Evolutionary conservation across 92 coral and sea anemone genomes (phyloP).

Genomic region (Micromussa lordhowensis): DNA sequence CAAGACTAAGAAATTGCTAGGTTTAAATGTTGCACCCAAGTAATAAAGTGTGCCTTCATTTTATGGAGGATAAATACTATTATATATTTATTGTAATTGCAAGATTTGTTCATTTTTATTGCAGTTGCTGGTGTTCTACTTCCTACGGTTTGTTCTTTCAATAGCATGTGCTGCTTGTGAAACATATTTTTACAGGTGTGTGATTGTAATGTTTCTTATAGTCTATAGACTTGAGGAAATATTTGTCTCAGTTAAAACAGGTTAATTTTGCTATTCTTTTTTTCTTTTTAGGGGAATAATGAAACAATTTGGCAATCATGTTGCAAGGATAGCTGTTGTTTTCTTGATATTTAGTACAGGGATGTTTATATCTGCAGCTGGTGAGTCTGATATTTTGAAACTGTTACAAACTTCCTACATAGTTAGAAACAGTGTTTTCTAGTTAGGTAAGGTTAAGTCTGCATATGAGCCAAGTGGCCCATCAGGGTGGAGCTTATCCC

Average conservation of each 20-base stretch:
- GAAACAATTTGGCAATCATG: constrained; percentile 92
- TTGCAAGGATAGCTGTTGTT: constrained; percentile 82
- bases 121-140: constrained; percentile 86
- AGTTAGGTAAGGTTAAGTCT: too few relatives aligned
- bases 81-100: background rate
- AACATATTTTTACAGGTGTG: constrained; percentile 87
- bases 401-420: too few relatives aligned
- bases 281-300: constrained; percentile 78
- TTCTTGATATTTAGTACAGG: constrained; percentile 95
- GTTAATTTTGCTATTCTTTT: background rate
- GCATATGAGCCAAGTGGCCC: too few relatives aligned
- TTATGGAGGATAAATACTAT: background rate
- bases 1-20: too few relatives aligned
- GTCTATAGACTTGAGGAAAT: too few relatives aligned
- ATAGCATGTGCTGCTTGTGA: constrained; percentile 88
- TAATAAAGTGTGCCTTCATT: background rate
- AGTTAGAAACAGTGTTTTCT: too few relatives aligned
- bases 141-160: constrained; percentile 85
- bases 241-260: too few relatives aligned
- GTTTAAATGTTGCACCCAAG: too few relatives aligned
- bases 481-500: too few relatives aligned
- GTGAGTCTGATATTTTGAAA: constrained; percentile 39
- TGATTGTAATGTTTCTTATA: background rate
- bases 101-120: background rate
- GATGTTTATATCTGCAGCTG: constrained; percentile 97